Conservation (phyloP, 2,888 invertebrate species). For the Zootermopsis nevadensis region DNA sequence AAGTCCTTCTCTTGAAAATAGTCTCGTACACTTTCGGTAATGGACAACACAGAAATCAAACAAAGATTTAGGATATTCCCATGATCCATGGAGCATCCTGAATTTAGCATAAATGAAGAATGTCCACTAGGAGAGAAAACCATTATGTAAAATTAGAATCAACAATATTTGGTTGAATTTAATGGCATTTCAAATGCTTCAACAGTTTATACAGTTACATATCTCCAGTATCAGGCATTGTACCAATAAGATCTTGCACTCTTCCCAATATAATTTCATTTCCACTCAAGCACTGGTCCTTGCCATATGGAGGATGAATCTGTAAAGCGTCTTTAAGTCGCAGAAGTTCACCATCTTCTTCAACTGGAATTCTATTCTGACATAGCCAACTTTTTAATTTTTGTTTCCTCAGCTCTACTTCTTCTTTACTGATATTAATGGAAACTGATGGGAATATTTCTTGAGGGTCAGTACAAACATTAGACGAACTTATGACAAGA, state of each 20-base stretch:
- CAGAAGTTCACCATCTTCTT: constrained; percentile 59
- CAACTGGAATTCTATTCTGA: constrained; percentile 60
- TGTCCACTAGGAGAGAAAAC: not conserved
- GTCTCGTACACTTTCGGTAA: not conserved
- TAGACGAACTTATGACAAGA: constrained; percentile 4
- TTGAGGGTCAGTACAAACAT: not conserved
- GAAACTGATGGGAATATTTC: not conserved
- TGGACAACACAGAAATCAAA: not conserved
- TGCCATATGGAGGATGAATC: constrained; percentile 62
- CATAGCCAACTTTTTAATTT: constrained; percentile 60
- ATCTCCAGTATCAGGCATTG: constrained; percentile 58
- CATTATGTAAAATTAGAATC: not conserved
- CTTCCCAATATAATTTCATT: constrained; percentile 61
- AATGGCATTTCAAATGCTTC: not conserved
- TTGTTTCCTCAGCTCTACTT: constrained; percentile 49
- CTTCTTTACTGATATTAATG: constrained; percentile 22
- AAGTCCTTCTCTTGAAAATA: not conserved
- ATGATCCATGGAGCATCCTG: not conserved
- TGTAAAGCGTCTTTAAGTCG: constrained; percentile 60
- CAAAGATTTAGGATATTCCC: not conserved
- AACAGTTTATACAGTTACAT: not conserved
- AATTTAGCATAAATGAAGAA: not conserved
- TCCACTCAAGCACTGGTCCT: constrained; percentile 60
- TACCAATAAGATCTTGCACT: constrained; percentile 59
- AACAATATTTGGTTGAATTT: not conserved